Percentiles rank a stretch among this genome's conserved stretches.
Conservation (phyloP, 2,113 vertebrate species). For the Phalacrocorax pelagicus region DNA sequence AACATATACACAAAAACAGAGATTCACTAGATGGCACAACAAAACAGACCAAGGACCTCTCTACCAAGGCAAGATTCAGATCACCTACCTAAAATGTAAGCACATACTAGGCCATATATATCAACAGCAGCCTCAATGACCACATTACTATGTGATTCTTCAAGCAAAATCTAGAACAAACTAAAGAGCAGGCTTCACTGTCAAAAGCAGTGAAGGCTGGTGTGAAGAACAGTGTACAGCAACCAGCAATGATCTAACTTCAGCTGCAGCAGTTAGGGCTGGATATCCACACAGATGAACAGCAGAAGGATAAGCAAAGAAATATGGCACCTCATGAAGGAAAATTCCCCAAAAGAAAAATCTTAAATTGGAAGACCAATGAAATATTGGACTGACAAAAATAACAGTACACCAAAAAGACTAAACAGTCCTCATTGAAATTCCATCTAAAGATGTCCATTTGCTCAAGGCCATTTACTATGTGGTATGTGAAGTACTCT, state of each 20-base stretch:
- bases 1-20: neutral
- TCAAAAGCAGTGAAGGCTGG: neutral
- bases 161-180: neutral
- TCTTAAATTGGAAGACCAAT: neutral
- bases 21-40: neutral
- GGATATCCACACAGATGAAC: neutral
- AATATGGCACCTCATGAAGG: neutral
- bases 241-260: neutral
- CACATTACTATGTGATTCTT: accelerated
- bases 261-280: neutral
- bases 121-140: neutral
- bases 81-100: neutral
- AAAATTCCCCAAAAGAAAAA: neutral
- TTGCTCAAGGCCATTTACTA: neutral
- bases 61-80: neutral
- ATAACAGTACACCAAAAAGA: neutral
- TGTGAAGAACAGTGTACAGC: neutral
- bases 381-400: neutral
- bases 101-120: neutral
- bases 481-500: neutral
- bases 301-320: neutral
- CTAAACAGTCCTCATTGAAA: neutral
- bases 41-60: neutral
- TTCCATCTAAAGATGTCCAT: neutral
- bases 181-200: neutral